These are phyloP conservation scores for Himantopus leucocephalus DNA, from an alignment of 2,113 vertebrate species.

Conservation along the genomic window DNA sequence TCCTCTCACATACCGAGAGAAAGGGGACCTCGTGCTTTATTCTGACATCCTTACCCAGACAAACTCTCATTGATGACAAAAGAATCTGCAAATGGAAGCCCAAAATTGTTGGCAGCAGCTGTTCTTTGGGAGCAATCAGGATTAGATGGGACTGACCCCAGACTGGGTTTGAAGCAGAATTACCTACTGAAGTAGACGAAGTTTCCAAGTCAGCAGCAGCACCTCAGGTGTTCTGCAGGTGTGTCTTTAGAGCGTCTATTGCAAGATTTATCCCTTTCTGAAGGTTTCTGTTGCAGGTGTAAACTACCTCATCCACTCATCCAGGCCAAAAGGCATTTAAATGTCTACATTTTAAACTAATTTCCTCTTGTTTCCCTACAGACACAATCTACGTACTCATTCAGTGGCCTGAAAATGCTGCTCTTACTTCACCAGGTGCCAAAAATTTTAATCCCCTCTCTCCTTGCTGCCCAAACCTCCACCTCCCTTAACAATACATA, in stretches of 20 bases:
- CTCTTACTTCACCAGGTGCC: neutral
- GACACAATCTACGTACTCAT: neutral
- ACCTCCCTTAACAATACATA: neutral
- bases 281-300: neutral
- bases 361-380: neutral
- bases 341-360: neutral
- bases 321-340: neutral
- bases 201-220: neutral
- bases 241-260: neutral
- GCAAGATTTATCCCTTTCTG: neutral
- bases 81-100: neutral
- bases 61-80: neutral
- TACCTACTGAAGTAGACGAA: rapidly evolving
- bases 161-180: neutral
- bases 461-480: neutral
- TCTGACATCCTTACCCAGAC: neutral
- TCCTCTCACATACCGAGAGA: neutral
- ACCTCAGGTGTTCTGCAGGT: neutral
- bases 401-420: neutral
- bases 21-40: neutral
- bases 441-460: neutral
- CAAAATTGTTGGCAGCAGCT: neutral
- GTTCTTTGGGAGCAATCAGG: neutral
- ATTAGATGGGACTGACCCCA: neutral
- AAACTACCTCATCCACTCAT: neutral